Conservation (phyloP, 2,113 vertebrate genomes). For the Madoqua kirkii region DNA sequence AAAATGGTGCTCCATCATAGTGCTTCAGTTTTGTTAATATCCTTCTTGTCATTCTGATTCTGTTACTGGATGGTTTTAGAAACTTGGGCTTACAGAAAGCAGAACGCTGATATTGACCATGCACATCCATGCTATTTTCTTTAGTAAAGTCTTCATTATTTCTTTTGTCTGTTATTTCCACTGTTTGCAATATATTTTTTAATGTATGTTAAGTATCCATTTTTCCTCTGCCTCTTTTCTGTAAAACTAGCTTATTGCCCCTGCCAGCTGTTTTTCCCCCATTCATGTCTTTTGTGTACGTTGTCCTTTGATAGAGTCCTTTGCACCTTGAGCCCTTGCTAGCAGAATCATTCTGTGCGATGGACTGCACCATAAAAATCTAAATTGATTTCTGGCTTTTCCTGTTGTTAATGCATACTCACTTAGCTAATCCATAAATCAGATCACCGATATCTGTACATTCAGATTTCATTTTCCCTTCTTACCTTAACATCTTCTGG, state of each 20-base stretch:
- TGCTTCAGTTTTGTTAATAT: background rate
- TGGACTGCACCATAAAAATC: slow-evolving; percentile 42
- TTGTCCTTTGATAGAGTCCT: background rate
- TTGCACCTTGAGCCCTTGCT: background rate
- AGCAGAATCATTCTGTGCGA: background rate
- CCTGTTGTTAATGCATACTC: slow-evolving; percentile 42
- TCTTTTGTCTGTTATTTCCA: slow-evolving; percentile 1
- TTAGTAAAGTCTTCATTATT: background rate
- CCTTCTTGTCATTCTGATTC: background rate
- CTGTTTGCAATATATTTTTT: slow-evolving; percentile 18
- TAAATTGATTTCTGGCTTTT: slow-evolving; percentile 45
- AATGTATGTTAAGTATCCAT: slow-evolving; percentile 13
- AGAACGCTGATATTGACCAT: background rate
- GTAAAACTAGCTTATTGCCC: slow-evolving; percentile 36
- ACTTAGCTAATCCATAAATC: slow-evolving; percentile 36
- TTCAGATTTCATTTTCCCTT: slow-evolving; percentile 27
- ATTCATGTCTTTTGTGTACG: background rate
- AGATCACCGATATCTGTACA: background rate
- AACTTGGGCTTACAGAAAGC: background rate
- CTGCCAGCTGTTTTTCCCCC: background rate
- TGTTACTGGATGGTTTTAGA: background rate
- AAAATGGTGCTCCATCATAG: background rate
- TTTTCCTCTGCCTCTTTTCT: slow-evolving; percentile 13
- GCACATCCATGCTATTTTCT: background rate
- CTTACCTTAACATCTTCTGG: background rate